These are phyloP conservation scores for Haemorhous mexicanus DNA, from an alignment of 2,113 vertebrate genomes.

Conservation along the genomic window DNA sequence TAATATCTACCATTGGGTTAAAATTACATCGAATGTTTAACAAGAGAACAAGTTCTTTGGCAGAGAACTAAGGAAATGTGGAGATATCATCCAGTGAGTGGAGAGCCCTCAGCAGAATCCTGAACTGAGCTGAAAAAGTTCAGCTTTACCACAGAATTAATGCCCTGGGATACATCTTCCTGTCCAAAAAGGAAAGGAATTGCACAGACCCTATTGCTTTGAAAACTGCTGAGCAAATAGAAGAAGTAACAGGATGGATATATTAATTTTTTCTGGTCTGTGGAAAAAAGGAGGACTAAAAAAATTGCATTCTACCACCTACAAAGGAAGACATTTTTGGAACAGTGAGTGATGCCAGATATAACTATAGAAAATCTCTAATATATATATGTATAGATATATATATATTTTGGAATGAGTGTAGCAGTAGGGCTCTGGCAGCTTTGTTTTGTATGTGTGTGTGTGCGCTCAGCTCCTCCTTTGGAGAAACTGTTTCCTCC, in stretches of 20 bases:
- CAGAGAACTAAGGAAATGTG: not conserved
- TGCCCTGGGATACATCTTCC: not conserved
- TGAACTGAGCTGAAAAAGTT: not conserved
- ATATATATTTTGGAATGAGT: not conserved
- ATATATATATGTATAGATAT: not conserved
- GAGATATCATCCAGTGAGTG: not conserved
- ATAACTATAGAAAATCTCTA: not conserved
- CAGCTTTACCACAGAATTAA: not conserved
- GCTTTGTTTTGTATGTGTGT: not conserved
- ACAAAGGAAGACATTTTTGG: not conserved
- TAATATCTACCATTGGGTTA: not conserved
- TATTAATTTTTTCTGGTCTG: not conserved
- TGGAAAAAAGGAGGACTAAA: not conserved
- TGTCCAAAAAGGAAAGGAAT: not conserved
- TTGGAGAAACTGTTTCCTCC: not conserved
- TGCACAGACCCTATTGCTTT: not conserved
- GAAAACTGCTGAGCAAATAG: not conserved
- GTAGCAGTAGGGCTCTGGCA: not conserved
- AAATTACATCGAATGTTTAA: not conserved
- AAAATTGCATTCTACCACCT: not conserved
- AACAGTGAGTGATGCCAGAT: not conserved
- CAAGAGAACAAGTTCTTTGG: not conserved
- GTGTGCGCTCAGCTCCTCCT: not conserved
- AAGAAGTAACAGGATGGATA: not conserved
- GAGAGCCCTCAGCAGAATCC: not conserved